Conservation (phyloP, 2,888 invertebrate genomes). For the Papilio demoleus region DNA sequence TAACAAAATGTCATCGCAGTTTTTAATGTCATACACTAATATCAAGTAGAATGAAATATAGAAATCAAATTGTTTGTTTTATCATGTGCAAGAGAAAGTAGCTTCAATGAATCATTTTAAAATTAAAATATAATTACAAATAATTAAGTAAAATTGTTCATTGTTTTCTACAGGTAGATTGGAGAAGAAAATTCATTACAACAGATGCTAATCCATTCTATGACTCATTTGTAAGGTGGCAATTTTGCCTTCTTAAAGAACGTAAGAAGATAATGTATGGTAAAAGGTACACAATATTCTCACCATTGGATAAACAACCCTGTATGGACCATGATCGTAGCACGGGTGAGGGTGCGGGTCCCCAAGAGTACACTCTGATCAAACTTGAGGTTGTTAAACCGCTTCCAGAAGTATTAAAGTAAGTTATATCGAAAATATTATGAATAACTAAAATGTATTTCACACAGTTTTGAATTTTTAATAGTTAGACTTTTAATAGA, state of each 20-base stretch:
- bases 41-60: not conserved
- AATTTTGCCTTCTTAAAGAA: conserved; percentile 93
- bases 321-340: conserved; percentile 99
- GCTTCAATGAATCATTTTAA: not conserved
- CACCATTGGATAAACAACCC: conserved; percentile 98
- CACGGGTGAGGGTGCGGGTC: conserved; percentile 98
- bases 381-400: conserved; percentile 94
- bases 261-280: conserved; percentile 97
- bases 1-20: not conserved
- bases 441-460: too few species aligned
- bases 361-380: conserved; percentile 98
- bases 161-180: conserved; percentile 89
- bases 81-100: not conserved
- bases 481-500: not conserved
- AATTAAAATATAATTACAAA: not conserved
- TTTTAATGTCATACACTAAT: not conserved
- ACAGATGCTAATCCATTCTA: conserved; percentile 99
- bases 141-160: not conserved
- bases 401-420: conserved; percentile 88
- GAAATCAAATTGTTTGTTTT: not conserved
- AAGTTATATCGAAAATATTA: conserved; percentile 48
- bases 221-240: conserved; percentile 99
- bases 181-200: conserved; percentile 99
- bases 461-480: not conserved
- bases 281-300: conserved; percentile 98